Percentiles rank a stretch among this genome's conserved stretches.
phyloP scores from a whole-genome alignment of 1,140 invertebrate species.

The Lasioglossum baleicum region DNA sequence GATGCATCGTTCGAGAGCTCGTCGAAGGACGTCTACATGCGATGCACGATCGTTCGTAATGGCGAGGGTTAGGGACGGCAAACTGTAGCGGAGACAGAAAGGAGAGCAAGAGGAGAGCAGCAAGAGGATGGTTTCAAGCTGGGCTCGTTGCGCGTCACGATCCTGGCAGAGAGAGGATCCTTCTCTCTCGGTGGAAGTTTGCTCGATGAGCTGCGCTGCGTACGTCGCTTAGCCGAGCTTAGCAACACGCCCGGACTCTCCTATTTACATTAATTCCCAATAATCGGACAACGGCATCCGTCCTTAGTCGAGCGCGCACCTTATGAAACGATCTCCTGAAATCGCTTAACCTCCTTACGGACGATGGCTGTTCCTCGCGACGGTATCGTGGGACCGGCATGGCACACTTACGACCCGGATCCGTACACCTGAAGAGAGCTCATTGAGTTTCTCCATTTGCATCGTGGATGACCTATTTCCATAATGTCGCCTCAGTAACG shows the following conservation, averaged over 20 bases:
- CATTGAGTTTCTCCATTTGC: slow-evolving; percentile 65
- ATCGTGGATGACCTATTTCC: slow-evolving; percentile 63
- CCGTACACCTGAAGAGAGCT: slow-evolving; percentile 48
- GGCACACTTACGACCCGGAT: slow-evolving; percentile 38
- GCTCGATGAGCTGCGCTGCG: slow-evolving; percentile 4
- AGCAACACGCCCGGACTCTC: slow-evolving; percentile 33
- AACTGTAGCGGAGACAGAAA: slow-evolving; percentile 26
- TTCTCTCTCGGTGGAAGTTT: slow-evolving; percentile 33
- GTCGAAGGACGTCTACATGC: slow-evolving; percentile 48
- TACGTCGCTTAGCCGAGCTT: slow-evolving; percentile 46
- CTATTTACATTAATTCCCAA: slow-evolving; percentile 67
- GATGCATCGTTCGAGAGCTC: slow-evolving; percentile 49
- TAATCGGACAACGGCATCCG: slow-evolving; percentile 63
- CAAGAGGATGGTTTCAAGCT: too few species aligned
- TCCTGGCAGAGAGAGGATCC: slow-evolving; percentile 5
- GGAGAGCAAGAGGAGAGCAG: neutral
- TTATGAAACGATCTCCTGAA: slow-evolving; percentile 47
- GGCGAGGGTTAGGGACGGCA: slow-evolving; percentile 26
- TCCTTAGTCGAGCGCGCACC: slow-evolving; percentile 16
- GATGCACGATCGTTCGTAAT: slow-evolving; percentile 53
- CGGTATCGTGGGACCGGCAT: slow-evolving; percentile 29
- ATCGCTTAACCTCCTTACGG: slow-evolving; percentile 39
- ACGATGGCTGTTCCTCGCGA: slow-evolving; percentile 20
- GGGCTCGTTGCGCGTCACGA: neutral
- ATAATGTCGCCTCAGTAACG: slow-evolving; percentile 51